A percentile compares a stretch with the other conserved stretches of the same genome.
Evolutionary conservation across 2,113 vertebrate species (phyloP).

Genomic region (Periophthalmodon schlosseri): DNA sequence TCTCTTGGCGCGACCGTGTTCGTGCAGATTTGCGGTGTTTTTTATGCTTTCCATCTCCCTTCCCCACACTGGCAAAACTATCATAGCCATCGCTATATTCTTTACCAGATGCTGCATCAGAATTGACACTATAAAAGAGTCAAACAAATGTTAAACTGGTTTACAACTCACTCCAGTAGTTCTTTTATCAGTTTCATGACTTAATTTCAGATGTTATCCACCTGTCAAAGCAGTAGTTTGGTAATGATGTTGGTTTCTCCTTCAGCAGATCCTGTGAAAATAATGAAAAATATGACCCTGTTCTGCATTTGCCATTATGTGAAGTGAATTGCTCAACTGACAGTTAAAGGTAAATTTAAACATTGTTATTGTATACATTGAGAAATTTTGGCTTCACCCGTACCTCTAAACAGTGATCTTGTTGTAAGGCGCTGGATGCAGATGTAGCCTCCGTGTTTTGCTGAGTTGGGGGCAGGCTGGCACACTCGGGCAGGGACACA

Average conservation of each 20-base stretch:
- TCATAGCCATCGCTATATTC: constrained; percentile 94
- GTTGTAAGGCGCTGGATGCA: constrained; percentile 42
- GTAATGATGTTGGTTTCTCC: constrained; percentile 81
- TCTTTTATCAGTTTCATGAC: background rate
- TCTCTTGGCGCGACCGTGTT: constrained; percentile 91
- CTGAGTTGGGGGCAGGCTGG: constrained; percentile 68
- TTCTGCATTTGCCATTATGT: background rate
- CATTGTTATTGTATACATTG: background rate
- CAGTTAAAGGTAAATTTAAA: background rate
- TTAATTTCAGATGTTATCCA: constrained; percentile 50
- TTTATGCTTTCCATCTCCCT: constrained; percentile 86
- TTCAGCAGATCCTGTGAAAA: constrained; percentile 79
- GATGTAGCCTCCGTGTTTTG: constrained; percentile 60
- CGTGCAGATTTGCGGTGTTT: constrained; percentile 92
- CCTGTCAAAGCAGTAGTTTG: constrained; percentile 86
- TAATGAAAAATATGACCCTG: constrained; percentile 1
- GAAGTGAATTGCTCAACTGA: background rate
- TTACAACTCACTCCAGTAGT: background rate
- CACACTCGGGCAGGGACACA: constrained; percentile 57
- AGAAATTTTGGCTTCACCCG: background rate
- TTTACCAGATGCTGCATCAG: constrained; percentile 88
- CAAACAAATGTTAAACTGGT: background rate
- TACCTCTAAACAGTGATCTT: constrained; percentile 70
- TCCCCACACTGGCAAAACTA: constrained; percentile 80
- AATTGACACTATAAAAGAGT: constrained; percentile 72